Conservation (phyloP, 1,140 invertebrate species). For the Plectus sambesii region DNA sequence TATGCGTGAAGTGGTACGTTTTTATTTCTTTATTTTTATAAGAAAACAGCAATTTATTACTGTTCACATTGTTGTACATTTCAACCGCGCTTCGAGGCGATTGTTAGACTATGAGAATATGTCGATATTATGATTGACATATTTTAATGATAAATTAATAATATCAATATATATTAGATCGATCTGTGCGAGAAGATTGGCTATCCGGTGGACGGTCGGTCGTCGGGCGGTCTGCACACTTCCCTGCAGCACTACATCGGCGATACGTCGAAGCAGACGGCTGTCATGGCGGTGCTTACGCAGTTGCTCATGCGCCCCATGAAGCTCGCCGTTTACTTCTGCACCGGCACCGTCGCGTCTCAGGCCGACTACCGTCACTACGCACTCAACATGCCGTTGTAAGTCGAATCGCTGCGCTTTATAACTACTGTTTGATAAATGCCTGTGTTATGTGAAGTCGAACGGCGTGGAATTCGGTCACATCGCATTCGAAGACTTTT, state of each 20-base stretch:
- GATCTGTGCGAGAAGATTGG: conserved; percentile 20
- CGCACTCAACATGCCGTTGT: conserved; percentile 21
- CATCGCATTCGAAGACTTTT: conserved; percentile 49
- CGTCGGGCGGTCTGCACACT: conserved; percentile 16
- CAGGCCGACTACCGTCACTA: conserved; percentile 52
- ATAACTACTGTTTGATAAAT: no score
- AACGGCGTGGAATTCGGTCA: conserved; percentile 11
- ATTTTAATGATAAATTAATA: no score
- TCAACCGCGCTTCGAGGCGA: neutral
- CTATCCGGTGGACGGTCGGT: conserved; percentile 16
- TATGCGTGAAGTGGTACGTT: conserved; percentile 56
- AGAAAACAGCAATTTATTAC: conserved; percentile 31
- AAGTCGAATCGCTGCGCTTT: no score
- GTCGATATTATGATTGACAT: no score
- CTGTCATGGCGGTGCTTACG: conserved; percentile 54
- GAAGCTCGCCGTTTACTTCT: conserved; percentile 59
- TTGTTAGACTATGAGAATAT: no score
- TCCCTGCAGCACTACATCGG: conserved; percentile 16
- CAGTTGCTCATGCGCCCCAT: conserved; percentile 68
- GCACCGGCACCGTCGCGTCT: conserved; percentile 48
- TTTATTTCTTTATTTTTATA: no score
- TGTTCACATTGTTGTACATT: neutral
- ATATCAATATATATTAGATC: no score
- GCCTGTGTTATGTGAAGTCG: neutral
- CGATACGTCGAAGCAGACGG: conserved; percentile 4